Conservation (phyloP, 2,888 invertebrate species). For the Orthosia cruda region DNA sequence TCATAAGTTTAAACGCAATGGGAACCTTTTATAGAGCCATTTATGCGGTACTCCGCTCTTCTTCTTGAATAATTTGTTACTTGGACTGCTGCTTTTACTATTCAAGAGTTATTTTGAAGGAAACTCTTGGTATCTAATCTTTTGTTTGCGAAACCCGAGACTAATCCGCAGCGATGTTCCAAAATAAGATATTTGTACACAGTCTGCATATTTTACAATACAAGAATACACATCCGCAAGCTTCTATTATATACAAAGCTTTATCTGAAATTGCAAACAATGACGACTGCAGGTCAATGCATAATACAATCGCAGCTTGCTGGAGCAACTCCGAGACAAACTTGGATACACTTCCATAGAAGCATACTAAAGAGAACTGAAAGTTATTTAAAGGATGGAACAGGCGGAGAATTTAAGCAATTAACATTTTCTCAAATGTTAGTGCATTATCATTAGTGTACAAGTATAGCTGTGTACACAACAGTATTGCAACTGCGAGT, state of each 20-base stretch:
- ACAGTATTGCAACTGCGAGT: constrained; percentile 58
- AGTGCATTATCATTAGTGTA: constrained; percentile 55
- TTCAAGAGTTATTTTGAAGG: background rate
- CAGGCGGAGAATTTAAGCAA: constrained; percentile 42
- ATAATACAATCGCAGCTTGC: constrained; percentile 55
- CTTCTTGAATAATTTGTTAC: constrained; percentile 40
- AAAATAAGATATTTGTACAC: constrained; percentile 31
- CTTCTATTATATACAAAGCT: constrained; percentile 53
- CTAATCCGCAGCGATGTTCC: constrained; percentile 24
- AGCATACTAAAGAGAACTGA: constrained; percentile 46
- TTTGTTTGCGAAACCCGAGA: constrained; percentile 23
- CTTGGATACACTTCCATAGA: constrained; percentile 49
- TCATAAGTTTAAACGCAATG: constrained; percentile 60
- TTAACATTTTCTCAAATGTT: constrained; percentile 56
- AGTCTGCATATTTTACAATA: constrained; percentile 48
- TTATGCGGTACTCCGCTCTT: constrained; percentile 34
- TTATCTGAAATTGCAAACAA: constrained; percentile 59
- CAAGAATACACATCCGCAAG: constrained; percentile 33
- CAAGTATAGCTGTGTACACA: constrained; percentile 34
- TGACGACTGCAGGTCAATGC: constrained; percentile 55
- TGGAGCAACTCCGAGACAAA: constrained; percentile 54
- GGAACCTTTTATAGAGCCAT: constrained; percentile 50
- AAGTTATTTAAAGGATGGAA: constrained; percentile 47
- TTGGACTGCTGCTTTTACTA: constrained; percentile 25
- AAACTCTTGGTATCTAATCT: constrained; percentile 27